phyloP scores from a whole-genome alignment of 1,140 invertebrate species.

The Drosophila chauvacae region DNA sequence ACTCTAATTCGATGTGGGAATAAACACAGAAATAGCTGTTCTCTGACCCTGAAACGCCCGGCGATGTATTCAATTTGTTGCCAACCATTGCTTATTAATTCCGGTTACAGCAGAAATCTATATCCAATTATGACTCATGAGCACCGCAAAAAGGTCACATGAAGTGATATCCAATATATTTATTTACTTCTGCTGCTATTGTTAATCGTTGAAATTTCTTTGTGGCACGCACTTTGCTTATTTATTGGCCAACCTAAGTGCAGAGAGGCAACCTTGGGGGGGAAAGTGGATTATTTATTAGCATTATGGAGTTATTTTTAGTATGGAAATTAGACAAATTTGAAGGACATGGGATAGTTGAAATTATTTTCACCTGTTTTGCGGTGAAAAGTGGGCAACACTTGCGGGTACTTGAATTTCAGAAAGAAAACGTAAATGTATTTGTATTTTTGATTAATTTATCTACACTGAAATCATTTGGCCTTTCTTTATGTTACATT shows the following conservation, averaged over 20 bases:
- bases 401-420: background rate
- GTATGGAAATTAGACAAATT: conserved; percentile 12
- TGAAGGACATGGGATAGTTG: background rate
- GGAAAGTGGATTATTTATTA: conserved; percentile 33
- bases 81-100: conserved; percentile 4
- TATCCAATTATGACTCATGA: conserved; percentile 35
- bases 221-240: conserved; percentile 23
- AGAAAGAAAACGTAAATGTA: background rate
- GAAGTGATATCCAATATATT: conserved; percentile 11
- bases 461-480: background rate
- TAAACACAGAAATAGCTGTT: conserved; percentile 13
- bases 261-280: background rate
- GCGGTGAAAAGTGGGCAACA: background rate
- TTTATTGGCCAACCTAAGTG: conserved; percentile 21
- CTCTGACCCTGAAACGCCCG: conserved; percentile 33
- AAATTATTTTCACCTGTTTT: background rate
- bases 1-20: conserved; percentile 40
- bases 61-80: conserved; percentile 20
- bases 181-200: conserved; percentile 3
- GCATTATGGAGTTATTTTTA: conserved; percentile 3
- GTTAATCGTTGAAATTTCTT: conserved; percentile 22
- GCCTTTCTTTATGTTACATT: background rate
- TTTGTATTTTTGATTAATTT: background rate
- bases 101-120: background rate
- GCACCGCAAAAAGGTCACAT: conserved; percentile 20